Evolutionary conservation across 1,140 invertebrate genomes (phyloP), one percentile per base, ranked within the genome.

Genomic region (Oreohelix idahoensis): DNA sequence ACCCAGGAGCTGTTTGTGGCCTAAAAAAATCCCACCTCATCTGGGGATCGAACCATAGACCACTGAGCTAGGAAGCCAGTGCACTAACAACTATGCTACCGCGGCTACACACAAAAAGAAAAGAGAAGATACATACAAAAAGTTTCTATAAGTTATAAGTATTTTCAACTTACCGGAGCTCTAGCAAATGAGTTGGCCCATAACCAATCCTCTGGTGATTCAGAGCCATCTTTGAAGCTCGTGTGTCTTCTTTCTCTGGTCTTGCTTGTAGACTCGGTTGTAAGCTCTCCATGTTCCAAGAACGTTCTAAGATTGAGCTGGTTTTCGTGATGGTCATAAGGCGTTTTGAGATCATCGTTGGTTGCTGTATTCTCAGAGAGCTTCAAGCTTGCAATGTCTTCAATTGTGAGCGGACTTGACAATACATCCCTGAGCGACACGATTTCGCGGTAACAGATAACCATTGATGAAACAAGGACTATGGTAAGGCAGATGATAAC

Each of bases 91-190:
- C n/a, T n/a, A n/a, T n/a, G n/a, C n/a, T n/a, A n/a, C n/a, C n/a
- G n/a, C n/a, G n/a, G n/a, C n/a, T n/a, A n/a, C n/a, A n/a, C n/a
- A n/a, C n/a, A n/a, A n/a, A n/a, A n/a, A n/a, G n/a, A n/a, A n/a
- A n/a, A n/a, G n/a, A n/a, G n/a, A n/a, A n/a, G n/a, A n/a, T n/a
- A n/a, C n/a, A n/a, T n/a, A n/a, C n/a, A n/a, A n/a, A n/a, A n/a
- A n/a, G n/a, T n/a, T n/a, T n/a, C n/a, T n/a, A n/a, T n/a, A n/a
- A n/a, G n/a, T n/a, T n/a, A n/a, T n/a, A n/a, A n/a, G n/a, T n/a
- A n/a, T n/a, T n/a, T n/a, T n/a, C n/a, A n/a, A 77, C 75, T 77
- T 36, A 77, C 75, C 39, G 75, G 49, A 13, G 13, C 49, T 26
- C 75, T n/a, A 4, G 4, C 49, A 13, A 77, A 53, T 11, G 75